Base-by-base conservation (phyloP, 2,797 vertebrate species). In the Myotis planiceps region DNA sequence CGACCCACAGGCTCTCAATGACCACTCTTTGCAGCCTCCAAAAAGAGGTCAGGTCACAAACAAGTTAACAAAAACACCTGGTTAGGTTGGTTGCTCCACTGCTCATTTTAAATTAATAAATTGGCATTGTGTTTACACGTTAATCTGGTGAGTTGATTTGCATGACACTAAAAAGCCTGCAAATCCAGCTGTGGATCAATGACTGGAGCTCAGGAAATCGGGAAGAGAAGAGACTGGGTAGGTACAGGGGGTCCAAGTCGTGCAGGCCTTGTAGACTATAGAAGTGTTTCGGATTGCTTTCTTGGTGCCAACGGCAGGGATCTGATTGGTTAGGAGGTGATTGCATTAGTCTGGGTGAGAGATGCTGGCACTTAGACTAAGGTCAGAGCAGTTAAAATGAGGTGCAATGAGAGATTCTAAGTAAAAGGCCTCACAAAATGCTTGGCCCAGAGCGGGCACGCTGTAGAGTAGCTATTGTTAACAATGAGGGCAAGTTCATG, bases 31-130 rank as follows among this genome's bases (percentile, higher is more conserved):
- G 49, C 18, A 32, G 45, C 72, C 75, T 97, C 69, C 66, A 91
- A 65, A 93, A 94, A 86, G 65, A 93, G 42, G 42, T 42, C 42
- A 42, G 16, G 86, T 72, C 65, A 82, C 34, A 86, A 63, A 75
- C 14, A 53, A 89, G 47, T 16, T 15, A 65, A 60, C 25, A 42
- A 9, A 79, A 97, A 90, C 45, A 84, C 84, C 83, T 91, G 39
- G 58, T 82, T 78, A 9, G 32, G 76, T 60, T 68, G 42, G 82
- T 92, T 71, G 53, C 25, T 94, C 78, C n/a, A 14, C 32, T 96
- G 95, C 58, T 89, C 49, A 89, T 25, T 51, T 76, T 92, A 71
- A 96, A 78, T 94, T 47, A 92, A 65, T 63, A 55, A 88, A 10
- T 53, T 87, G 82, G 37, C 29, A 55, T 65, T 63, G 29, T 86